A percentile compares a stretch with the other conserved stretches of the same genome.
Evolutionary conservation across 2,797 vertebrate species (phyloP).

Genomic region (Rhodeus uyekii): DNA sequence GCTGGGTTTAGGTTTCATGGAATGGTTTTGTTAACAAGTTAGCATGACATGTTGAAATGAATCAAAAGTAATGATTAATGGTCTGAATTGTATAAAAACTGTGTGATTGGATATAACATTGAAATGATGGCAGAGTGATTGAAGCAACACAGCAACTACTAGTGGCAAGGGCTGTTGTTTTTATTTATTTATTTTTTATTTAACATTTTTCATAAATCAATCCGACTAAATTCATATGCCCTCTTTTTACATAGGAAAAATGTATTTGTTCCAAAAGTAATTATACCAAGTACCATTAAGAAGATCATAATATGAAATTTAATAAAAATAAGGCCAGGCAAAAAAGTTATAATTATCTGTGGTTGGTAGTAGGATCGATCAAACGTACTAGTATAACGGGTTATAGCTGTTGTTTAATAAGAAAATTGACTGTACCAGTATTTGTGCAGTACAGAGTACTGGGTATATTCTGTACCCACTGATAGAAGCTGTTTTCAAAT

Average conservation of each 20-base stretch:
- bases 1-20: neutral
- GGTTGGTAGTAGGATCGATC: neutral
- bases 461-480: too few relatives aligned
- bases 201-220: neutral
- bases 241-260: neutral
- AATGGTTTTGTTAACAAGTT: neutral
- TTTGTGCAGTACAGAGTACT: too few relatives aligned
- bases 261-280: neutral
- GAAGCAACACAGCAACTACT: neutral
- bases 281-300: too few relatives aligned
- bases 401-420: too few relatives aligned
- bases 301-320: neutral
- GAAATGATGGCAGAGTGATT: neutral
- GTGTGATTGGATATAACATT: neutral
- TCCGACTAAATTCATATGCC: too few relatives aligned
- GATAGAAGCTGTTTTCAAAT: too few relatives aligned
- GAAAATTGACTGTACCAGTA: too few relatives aligned
- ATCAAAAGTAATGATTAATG: neutral
- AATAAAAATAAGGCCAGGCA: too few relatives aligned
- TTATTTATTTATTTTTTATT: neutral
- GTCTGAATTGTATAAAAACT: neutral
- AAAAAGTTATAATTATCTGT: neutral
- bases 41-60: neutral
- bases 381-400: neutral
- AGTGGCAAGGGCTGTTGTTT: neutral